Evolutionary conservation across 1,140 invertebrate genomes (phyloP), one percentile per base, ranked within the genome.

Genomic region (Neoseiulus cucumeris): DNA sequence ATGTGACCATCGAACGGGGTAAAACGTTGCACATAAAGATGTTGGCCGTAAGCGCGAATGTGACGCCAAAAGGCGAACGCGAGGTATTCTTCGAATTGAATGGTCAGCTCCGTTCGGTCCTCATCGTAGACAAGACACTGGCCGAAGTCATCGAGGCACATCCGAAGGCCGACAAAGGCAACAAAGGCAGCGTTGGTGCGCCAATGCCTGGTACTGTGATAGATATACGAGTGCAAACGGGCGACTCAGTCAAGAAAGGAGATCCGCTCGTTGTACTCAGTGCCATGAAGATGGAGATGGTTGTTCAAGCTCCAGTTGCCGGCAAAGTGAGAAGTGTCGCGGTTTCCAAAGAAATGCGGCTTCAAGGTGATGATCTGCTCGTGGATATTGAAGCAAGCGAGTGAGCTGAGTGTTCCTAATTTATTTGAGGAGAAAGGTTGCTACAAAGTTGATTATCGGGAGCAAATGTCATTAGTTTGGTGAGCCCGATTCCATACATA

Each of bases 211-310:
- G 94, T 65, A 86, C 85, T 9, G 86, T 98, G 0, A 85, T 93
- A 68, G 88, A 87, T 75, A 80, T 79, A 45, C 67, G 73, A 44
- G 91, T 98, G 0, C 89, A 95, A 72, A 85, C 76, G 55, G 81
- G 81, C 5, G 88, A 93, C 69, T 83, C 81, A 51, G 89, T 98
- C 0, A 87, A 91, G 72, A 96, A 97, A 75, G 93, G 93, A 4
- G 85, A 87, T 66, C 83, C 92, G 0, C 78, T 99, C 29, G 83
- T 97, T 1, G 91, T 98, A 0, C 78, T 99, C 0, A 95, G 91
- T 9, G 96, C 96, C 6, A 99, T 99, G 96, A 99, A 99, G 78
- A 98, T 98, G 95, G 95, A 98, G 76, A 98, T 98, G 86, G 86
- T 96, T 4, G 93, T 99, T 0, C 93, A 96, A 75, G 85, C 92